Evolutionary conservation across 2,888 invertebrate species (phyloP).

Genomic region (Cerastoderma edule): DNA sequence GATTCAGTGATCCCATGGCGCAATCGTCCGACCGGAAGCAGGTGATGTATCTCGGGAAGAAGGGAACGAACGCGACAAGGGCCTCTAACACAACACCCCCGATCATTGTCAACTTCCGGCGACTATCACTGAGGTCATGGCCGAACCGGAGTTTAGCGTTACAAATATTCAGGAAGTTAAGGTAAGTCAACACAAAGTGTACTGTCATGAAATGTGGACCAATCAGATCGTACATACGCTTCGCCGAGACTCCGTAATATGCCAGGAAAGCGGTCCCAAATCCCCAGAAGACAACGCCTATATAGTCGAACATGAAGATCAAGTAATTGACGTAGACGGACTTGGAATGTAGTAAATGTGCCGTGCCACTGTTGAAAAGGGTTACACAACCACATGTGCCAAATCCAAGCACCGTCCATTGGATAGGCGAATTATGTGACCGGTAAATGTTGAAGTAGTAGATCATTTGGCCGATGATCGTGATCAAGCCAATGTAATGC

Average conservation of each 20-base stretch:
- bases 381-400: conserved; percentile 55
- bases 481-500: conserved; percentile 50
- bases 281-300: conserved; percentile 61
- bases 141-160: conserved; percentile 58
- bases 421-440: conserved; percentile 22
- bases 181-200: conserved; percentile 48
- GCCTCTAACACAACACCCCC: conserved; percentile 47
- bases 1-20: conserved; percentile 58
- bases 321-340: conserved; percentile 56
- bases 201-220: conserved; percentile 37
- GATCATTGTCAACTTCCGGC: conserved; percentile 53
- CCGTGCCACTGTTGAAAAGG: conserved; percentile 56
- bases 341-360: conserved; percentile 64
- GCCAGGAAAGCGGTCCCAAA: conserved; percentile 62
- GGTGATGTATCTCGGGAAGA: conserved; percentile 53
- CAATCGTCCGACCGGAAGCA: conserved; percentile 43
- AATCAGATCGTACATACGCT: conserved; percentile 49
- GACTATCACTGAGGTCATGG: conserved; percentile 49
- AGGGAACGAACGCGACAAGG: conserved; percentile 51
- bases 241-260: conserved; percentile 59
- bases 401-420: conserved; percentile 57
- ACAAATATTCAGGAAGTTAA: conserved; percentile 59
- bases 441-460: conserved; percentile 44
- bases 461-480: conserved; percentile 31
- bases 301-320: conserved; percentile 65